phyloP scores from a whole-genome alignment of 2,888 invertebrate genomes.

The Hirtodrosophila confusa region DNA sequence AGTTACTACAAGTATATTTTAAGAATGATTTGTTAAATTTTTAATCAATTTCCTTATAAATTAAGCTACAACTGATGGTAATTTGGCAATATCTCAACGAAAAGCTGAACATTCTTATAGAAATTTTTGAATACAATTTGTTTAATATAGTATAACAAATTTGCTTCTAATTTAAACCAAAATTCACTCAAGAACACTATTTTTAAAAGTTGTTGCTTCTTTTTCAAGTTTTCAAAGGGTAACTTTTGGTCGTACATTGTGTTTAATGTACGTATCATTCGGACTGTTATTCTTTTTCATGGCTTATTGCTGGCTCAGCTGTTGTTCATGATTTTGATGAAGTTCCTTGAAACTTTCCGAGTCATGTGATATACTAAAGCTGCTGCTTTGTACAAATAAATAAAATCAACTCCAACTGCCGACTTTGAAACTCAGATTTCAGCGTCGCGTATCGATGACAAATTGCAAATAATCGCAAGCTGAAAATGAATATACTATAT shows the following conservation, averaged over 20 bases:
- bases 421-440: slow-evolving; percentile 52
- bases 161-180: too few species aligned
- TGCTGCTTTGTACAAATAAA: slow-evolving; percentile 47
- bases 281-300: slow-evolving; percentile 27
- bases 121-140: too few species aligned
- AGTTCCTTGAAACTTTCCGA: slow-evolving; percentile 46
- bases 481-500: slow-evolving; percentile 21
- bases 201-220: too few species aligned
- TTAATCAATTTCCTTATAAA: too few species aligned
- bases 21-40: background rate
- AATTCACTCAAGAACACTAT: too few species aligned
- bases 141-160: too few species aligned
- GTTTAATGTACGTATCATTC: background rate
- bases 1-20: background rate
- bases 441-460: slow-evolving; percentile 62
- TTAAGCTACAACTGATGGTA: background rate
- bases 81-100: too few species aligned
- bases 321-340: slow-evolving; percentile 38
- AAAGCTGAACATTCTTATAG: too few species aligned
- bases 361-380: slow-evolving; percentile 39
- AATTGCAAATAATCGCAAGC: slow-evolving; percentile 61
- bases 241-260: slow-evolving; percentile 10
- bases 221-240: slow-evolving; percentile 8
- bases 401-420: slow-evolving; percentile 35
- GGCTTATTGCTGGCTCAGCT: slow-evolving; percentile 54